Percentiles rank a stretch among this genome's conserved stretches.
Evolutionary conservation across 2,797 vertebrate species (phyloP).

Genomic region (Petrocephalus sullivani): DNA sequence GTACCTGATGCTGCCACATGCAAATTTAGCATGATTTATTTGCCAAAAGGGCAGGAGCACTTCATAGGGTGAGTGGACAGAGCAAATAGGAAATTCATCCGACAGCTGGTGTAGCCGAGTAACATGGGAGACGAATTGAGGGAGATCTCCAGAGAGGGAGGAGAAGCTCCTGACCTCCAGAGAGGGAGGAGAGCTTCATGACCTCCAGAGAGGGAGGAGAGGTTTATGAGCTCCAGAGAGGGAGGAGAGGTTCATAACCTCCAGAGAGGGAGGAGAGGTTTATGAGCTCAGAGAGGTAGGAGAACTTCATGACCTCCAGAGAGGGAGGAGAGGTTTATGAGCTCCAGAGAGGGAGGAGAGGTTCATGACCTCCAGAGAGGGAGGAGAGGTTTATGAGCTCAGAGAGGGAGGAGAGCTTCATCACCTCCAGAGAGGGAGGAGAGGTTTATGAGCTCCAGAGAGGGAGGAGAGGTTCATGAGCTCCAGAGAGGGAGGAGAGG

Average conservation of each 20-base stretch:
- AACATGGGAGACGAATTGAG: slow-evolving; percentile 32
- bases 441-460: not conserved
- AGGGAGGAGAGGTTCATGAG: not conserved
- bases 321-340: not conserved
- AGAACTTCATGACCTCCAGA: too few relatives aligned
- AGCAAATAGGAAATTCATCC: slow-evolving; percentile 26
- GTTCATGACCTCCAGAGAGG: not conserved
- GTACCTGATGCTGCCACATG: not conserved
- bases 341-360: not conserved
- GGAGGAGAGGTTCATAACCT: not conserved
- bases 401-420: not conserved
- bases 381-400: not conserved
- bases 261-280: not conserved
- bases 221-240: not conserved
- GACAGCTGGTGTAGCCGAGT: slow-evolving; percentile 31
- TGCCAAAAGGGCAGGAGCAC: slow-evolving; percentile 26
- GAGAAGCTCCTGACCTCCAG: not conserved
- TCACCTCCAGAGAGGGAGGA: not conserved
- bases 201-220: not conserved
- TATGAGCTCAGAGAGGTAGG: too few relatives aligned
- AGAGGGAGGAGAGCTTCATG: not conserved
- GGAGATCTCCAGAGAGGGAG: not conserved
- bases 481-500: not conserved
- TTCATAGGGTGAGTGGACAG: slow-evolving; percentile 21
- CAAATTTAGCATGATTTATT: slow-evolving; percentile 21